Percentiles rank a stretch among this genome's conserved stretches.
phyloP scores from a whole-genome alignment of 1,140 invertebrate genomes.

The Cyphomyrmex costatus region DNA sequence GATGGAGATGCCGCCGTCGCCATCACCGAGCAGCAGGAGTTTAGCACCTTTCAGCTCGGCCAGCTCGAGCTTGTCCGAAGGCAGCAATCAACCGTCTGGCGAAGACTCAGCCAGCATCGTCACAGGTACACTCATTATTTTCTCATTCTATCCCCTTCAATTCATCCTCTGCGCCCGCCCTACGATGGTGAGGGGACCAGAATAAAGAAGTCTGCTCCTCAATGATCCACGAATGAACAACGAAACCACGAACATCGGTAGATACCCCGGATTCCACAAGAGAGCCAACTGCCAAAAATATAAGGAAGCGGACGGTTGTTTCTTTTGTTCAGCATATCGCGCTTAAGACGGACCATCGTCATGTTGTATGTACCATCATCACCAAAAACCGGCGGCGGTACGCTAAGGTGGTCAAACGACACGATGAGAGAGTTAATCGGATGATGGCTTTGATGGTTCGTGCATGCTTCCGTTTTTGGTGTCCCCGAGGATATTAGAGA shows the following conservation, averaged over 20 bases:
- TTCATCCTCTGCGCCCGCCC: not conserved
- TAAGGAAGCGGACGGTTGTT: constrained; percentile 36
- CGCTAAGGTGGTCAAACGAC: constrained; percentile 64
- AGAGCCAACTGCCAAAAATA: constrained; percentile 45
- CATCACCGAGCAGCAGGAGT: constrained; percentile 94
- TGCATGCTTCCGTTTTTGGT: constrained; percentile 67
- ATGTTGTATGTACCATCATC: constrained; percentile 79
- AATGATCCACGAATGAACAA: constrained; percentile 48
- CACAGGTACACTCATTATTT: constrained; percentile 91
- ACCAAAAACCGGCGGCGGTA: constrained; percentile 76
- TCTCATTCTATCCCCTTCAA: constrained; percentile 56
- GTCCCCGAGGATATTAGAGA: constrained; percentile 61
- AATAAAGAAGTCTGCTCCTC: constrained; percentile 31
- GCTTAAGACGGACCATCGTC: constrained; percentile 24
- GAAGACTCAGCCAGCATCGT: constrained; percentile 95
- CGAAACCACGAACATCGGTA: constrained; percentile 12
- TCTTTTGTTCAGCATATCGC: not conserved
- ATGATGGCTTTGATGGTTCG: constrained; percentile 67
- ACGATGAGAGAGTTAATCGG: constrained; percentile 60
- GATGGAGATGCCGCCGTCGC: constrained; percentile 91
- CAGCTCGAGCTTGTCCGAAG: constrained; percentile 94
- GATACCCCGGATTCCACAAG: constrained; percentile 17
- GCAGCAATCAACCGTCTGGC: constrained; percentile 91
- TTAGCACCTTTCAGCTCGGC: constrained; percentile 94
- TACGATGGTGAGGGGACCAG: constrained; percentile 42